Evolutionary conservation across 1,140 invertebrate genomes (phyloP).

Genomic region (Trichomalopsis sarcophagae): DNA sequence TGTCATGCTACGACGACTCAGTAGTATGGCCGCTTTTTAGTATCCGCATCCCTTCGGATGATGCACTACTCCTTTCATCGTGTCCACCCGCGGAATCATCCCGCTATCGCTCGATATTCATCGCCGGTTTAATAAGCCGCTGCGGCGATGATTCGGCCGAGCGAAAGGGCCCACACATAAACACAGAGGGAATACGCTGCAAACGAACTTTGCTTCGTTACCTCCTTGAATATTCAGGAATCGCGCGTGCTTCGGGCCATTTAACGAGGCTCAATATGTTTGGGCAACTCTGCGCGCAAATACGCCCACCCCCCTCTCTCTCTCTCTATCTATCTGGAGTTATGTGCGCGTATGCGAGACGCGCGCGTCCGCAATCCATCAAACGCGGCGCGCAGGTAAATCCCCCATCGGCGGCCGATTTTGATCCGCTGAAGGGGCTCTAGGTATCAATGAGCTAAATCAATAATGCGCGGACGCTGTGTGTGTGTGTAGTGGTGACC

Average conservation of each 20-base stretch:
- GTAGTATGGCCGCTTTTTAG: too few species aligned
- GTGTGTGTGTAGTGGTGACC: too few species aligned
- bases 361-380: constrained; percentile 27
- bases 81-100: too few species aligned
- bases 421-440: not conserved
- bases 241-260: constrained; percentile 67
- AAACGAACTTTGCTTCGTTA: constrained; percentile 72
- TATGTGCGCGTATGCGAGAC: not conserved
- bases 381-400: constrained; percentile 32
- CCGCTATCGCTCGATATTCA: constrained; percentile 3
- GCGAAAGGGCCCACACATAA: not conserved
- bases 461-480: constrained; percentile 20
- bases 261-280: constrained; percentile 71
- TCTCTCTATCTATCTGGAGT: not conserved
- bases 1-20: too few species aligned
- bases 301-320: constrained; percentile 37
- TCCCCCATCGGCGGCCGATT: constrained; percentile 26
- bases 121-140: constrained; percentile 26
- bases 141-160: constrained; percentile 1
- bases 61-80: too few species aligned
- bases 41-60: too few species aligned
- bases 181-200: constrained; percentile 31
- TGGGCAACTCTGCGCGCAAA: constrained; percentile 65
- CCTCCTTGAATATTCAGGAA: constrained; percentile 73
- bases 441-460: constrained; percentile 30